Evolutionary conservation across 1,140 invertebrate genomes (phyloP).

Genomic region (Macrostomum lignano): DNA sequence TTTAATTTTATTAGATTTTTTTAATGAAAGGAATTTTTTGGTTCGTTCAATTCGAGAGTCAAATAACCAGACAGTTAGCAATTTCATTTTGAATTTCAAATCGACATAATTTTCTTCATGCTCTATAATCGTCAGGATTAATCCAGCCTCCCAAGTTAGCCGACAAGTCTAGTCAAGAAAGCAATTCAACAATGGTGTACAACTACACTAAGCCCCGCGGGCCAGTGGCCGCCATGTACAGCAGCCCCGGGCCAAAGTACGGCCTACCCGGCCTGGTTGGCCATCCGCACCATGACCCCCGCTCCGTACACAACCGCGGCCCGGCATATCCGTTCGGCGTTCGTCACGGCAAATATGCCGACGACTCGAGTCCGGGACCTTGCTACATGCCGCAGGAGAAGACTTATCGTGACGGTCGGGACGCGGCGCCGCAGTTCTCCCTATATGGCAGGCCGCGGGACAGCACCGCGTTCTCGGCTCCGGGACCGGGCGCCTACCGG

Average conservation of each 20-base stretch:
- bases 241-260: constrained; percentile 47
- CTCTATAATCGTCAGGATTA: too few species aligned
- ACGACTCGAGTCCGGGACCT: constrained; percentile 13
- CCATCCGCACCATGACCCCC: constrained; percentile 18
- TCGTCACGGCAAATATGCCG: constrained; percentile 9
- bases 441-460: constrained; percentile 15
- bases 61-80: too few species aligned
- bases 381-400: constrained; percentile 12
- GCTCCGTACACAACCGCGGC: constrained; percentile 17
- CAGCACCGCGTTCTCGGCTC: constrained; percentile 36
- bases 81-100: too few species aligned
- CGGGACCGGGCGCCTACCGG: constrained; percentile 48
- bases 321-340: constrained; percentile 20
- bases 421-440: constrained; percentile 24
- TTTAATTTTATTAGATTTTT: too few species aligned
- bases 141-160: too few species aligned
- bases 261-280: constrained; percentile 19
- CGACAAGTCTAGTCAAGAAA: too few species aligned
- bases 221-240: constrained; percentile 61
- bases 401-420: constrained; percentile 14
- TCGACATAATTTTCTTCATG: too few species aligned
- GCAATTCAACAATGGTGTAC: too few species aligned
- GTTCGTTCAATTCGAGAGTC: too few species aligned
- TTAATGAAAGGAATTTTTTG: too few species aligned
- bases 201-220: too few species aligned